A percentile compares a stretch with the other conserved stretches of the same genome.
Evolutionary conservation across 2,113 vertebrate species (phyloP).

Genomic region (Gadus macrocephalus): DNA sequence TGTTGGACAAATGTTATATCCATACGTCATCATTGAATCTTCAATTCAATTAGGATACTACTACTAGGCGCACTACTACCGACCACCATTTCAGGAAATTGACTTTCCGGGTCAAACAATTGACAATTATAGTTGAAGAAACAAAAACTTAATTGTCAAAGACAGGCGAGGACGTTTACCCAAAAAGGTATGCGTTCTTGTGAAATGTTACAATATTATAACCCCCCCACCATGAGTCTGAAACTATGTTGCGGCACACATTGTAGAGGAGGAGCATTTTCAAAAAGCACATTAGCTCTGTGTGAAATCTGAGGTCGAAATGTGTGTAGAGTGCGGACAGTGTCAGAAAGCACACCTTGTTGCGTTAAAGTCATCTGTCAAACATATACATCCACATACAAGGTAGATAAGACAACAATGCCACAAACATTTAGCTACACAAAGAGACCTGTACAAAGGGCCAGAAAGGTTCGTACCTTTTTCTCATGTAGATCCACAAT

Average conservation of each 20-base stretch:
- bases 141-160: conserved; percentile 57
- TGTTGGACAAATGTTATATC: not conserved
- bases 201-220: not conserved
- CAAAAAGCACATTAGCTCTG: conserved; percentile 8
- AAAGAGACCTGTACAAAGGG: conserved; percentile 57
- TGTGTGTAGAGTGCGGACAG: not conserved
- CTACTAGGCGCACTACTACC: not conserved
- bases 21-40: not conserved
- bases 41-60: no score
- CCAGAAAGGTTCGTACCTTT: conserved; percentile 84
- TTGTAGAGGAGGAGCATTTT: conserved; percentile 41
- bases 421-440: conserved; percentile 40
- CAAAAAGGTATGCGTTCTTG: conserved; percentile 60
- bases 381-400: conserved; percentile 46
- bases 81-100: conserved; percentile 33
- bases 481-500: conserved; percentile 95
- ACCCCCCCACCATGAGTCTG: not conserved
- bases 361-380: conserved; percentile 63
- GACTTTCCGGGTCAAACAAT: conserved; percentile 29
- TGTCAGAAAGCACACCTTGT: conserved; percentile 57
- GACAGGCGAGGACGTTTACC: conserved; percentile 57
- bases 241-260: conserved; percentile 34
- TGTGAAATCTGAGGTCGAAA: not conserved
- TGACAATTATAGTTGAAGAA: conserved; percentile 50
- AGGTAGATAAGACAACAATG: conserved; percentile 47